Base-by-base conservation (phyloP, 2,113 vertebrate genomes). In the Eublepharis macularius region DNA sequence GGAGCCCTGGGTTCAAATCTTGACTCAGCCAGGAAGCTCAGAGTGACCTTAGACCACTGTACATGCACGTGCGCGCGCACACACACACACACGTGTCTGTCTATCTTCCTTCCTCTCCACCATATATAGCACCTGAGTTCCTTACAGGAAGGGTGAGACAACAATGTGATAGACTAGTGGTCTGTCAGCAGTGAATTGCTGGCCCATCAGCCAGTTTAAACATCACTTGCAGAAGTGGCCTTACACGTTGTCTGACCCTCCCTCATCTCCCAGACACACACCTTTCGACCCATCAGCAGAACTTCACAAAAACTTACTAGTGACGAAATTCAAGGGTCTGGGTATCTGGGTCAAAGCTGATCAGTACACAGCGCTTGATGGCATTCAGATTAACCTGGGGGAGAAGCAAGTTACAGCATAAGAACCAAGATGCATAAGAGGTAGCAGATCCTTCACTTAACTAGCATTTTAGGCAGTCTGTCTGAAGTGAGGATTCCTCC, bases 331-430 rank as follows among this genome's bases (percentile, higher is more conserved):
- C 96, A 2, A 99, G 96, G 82, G 97, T 96, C 82, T 98, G 94
- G 0, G 97, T 94, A 10, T 91, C 94, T 0, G 97, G 60, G 60
- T 97, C 91, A 80, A 98, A 99, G 92, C 92, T 97, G 75, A 99
- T 83, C 76, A 99, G 95, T 49, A 99, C 96, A 84, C 98, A 99
- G 74, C 98, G 95, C 93, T 98, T 98, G 78, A 99, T 97, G 76
- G 90, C 95, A 93, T 99, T 99, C 45, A 99, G 96, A 87, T 94
- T 98, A 2, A 99, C 96, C 98, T 99, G 83, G 0, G 32, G n/a
- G 3, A 34, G 7, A 11, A 63, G 6, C 19, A 7, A 2, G 1
- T 6, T 9, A 45, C 7, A 6, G 1, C 19, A 9, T 0, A 0
- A 29, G 1, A 45, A 7, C 17, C 26, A 81, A 80, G 34, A 26